Base-by-base conservation (phyloP, 2,113 vertebrate genomes). In the Gambusia affinis region DNA sequence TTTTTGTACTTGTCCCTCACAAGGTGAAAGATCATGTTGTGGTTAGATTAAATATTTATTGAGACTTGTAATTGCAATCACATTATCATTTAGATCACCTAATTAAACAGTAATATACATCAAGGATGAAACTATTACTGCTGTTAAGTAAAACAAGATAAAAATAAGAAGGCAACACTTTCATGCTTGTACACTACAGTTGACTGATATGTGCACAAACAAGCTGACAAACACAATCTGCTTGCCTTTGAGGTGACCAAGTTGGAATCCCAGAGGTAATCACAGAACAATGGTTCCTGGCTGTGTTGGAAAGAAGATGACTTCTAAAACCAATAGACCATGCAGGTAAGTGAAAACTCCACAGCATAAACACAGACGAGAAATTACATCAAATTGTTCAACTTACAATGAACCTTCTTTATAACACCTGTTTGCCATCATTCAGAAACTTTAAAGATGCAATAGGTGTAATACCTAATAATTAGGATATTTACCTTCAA, bases 81-180 rank as follows among this genome's bases (percentile, higher is more conserved):
- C 88, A 92, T 92, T 93, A 93, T 91, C 92, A 92, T 93, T 93
- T 93, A 93, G 90, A 92, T 93, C 93, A 92, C 92, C 88, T 93
- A 91, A 94, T 94, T 95, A 93, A 93, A 89, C 94, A 94, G 92
- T 89, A 88, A 82, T 87, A 91, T 89, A 83, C 85, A 88, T 80
- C 87, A 80, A 74, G 86, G 89, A 92, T 88, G 88, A 92, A 88
- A 88, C 92, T 88, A 93, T 94, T 93, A 93, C 8, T 31, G 78
- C 37, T 85, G 85, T 91, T 93, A 92, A 94, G 93, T 92, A 92
- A 91, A 93, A 91, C 82, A 65, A 82, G 70, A 85, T 76, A 61
- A 76, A 78, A 86, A 79, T 64, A 72, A 76, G 61, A 79, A 12
- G 3, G 33, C 27, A 63, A 14, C 71, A 28, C 29, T 29, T 65